Evolutionary conservation across 2,888 invertebrate species (phyloP).

Genomic region (Euspilapteryx auroguttella): DNA sequence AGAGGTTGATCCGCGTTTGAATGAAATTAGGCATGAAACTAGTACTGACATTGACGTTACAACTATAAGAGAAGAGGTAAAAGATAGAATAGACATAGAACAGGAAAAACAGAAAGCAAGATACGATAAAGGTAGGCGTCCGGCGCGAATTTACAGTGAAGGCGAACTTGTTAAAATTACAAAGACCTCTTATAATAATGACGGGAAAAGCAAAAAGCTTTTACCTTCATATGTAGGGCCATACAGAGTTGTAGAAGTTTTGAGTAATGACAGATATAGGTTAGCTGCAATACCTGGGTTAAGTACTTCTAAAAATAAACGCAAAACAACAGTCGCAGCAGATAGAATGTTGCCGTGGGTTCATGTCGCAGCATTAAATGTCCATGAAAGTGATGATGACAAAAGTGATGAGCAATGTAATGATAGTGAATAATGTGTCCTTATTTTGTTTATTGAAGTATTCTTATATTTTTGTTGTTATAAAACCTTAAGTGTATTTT

Average conservation of each 20-base stretch:
- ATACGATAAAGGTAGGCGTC: constrained; percentile 4
- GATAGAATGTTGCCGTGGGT: constrained; percentile 7
- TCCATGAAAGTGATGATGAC: constrained; percentile 2
- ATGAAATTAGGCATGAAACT: too few relatives aligned
- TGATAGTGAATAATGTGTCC: too few relatives aligned
- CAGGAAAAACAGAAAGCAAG: constrained; percentile 6
- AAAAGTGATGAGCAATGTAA: background rate
- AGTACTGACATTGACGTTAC: too few relatives aligned
- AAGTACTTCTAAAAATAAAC: constrained; percentile 3
- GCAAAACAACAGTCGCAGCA: constrained; percentile 5
- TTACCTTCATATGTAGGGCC: constrained; percentile 5
- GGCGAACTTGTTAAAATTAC: constrained; percentile 7
- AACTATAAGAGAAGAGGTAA: too few relatives aligned
- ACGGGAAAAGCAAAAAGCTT: constrained; percentile 7
- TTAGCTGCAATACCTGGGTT: constrained; percentile 5
- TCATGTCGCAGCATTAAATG: constrained; percentile 4
- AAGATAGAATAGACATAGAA: too few relatives aligned
- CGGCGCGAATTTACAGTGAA: constrained; percentile 4
- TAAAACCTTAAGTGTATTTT: too few relatives aligned
- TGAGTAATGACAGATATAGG: constrained; percentile 5
- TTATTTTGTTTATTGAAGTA: too few relatives aligned
- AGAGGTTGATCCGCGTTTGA: constrained; percentile 3
- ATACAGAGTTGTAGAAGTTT: constrained; percentile 3
- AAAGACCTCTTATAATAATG: too few relatives aligned
- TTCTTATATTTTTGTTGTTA: too few relatives aligned